A percentile compares a stretch with the other conserved stretches of the same genome.
phyloP scores from a whole-genome alignment of 2,113 vertebrate genomes.

The Picathartes gymnocephalus region DNA sequence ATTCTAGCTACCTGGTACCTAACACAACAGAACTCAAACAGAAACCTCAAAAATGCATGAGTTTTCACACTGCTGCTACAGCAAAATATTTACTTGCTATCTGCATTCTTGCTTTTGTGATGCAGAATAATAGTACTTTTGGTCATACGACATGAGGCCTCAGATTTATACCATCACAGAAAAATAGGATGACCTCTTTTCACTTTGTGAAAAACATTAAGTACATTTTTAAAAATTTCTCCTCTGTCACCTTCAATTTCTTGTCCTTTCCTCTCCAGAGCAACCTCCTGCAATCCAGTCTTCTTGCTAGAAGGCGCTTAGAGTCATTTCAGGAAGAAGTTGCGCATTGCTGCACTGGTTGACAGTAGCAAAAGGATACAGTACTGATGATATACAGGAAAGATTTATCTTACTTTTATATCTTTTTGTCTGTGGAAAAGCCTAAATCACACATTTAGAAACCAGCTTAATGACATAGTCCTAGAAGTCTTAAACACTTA shows the following conservation, averaged over 20 bases:
- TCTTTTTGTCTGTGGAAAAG: neutral
- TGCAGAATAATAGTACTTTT: neutral
- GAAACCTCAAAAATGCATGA: neutral
- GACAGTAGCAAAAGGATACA: neutral
- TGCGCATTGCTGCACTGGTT: neutral
- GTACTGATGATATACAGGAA: neutral
- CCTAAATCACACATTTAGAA: neutral
- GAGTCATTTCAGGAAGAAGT: neutral
- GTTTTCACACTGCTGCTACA: neutral
- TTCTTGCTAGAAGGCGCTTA: neutral
- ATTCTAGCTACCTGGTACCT: neutral
- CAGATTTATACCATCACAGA: neutral
- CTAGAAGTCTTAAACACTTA: neutral
- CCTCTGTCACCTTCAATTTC: neutral
- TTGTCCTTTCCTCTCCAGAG: neutral
- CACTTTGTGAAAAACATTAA: neutral
- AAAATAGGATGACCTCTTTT: neutral
- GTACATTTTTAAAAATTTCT: neutral
- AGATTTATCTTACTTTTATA: neutral
- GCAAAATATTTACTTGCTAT: neutral
- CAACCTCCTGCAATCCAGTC: neutral
- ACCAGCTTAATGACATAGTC: neutral
- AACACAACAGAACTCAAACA: neutral
- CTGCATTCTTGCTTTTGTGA: neutral
- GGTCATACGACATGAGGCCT: neutral